Evolutionary conservation across 2,888 invertebrate genomes (phyloP).

Genomic region (Philonicus albiceps): DNA sequence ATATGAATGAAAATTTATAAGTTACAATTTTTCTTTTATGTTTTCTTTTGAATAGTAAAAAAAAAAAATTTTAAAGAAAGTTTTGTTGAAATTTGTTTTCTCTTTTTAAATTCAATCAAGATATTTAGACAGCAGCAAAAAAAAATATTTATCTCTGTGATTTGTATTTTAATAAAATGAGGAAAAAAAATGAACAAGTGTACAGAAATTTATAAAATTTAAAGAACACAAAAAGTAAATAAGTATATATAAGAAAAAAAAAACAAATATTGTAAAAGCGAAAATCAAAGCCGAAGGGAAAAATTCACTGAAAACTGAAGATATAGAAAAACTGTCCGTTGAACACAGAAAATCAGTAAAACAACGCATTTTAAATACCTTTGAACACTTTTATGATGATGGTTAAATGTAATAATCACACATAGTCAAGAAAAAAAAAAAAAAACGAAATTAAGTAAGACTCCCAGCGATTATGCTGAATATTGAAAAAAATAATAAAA

Average conservation of each 20-base stretch:
- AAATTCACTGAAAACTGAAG: background rate
- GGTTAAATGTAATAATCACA: background rate
- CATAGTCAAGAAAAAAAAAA: background rate
- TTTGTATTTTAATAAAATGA: constrained; percentile 8
- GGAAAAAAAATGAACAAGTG: background rate
- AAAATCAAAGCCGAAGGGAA: background rate
- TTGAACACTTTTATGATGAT: background rate
- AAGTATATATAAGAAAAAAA: background rate
- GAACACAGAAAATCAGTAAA: background rate
- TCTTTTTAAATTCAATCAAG: background rate
- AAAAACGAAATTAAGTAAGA: background rate
- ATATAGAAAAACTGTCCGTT: background rate
- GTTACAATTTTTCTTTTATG: background rate
- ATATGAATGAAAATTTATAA: background rate
- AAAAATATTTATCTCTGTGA: constrained; percentile 16
- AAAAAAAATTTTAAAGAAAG: background rate
- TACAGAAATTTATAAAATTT: constrained; percentile 1
- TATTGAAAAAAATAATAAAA: background rate
- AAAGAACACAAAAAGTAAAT: background rate
- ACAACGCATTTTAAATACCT: background rate
- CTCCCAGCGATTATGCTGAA: background rate
- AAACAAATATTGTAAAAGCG: background rate
- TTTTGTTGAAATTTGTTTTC: background rate
- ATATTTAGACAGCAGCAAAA: background rate
- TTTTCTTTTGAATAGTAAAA: background rate